phyloP scores from a whole-genome alignment of 53 echinoderm and acorn worm genomes.

The Paracentrotus lividus region DNA sequence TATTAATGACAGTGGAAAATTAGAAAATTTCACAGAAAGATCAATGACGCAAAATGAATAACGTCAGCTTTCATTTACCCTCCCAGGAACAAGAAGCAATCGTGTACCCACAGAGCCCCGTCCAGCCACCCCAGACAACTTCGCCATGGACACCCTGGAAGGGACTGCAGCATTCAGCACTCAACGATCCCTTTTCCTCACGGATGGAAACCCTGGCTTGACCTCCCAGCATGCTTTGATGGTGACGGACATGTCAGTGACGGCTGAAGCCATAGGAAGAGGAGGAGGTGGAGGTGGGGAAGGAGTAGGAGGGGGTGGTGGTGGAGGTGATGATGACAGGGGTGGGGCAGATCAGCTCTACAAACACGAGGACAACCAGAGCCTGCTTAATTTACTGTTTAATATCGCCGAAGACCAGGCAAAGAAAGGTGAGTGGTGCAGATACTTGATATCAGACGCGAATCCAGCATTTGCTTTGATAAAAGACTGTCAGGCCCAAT shows the following conservation, averaged over 20 bases:
- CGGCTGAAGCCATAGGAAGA: constrained; percentile 44
- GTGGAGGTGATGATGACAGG: neutral
- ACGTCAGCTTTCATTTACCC: no score
- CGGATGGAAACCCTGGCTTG: constrained; percentile 21
- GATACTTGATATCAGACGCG: no score
- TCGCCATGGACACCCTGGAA: neutral
- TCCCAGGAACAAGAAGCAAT: neutral
- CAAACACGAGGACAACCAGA: constrained; percentile 79
- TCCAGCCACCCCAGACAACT: neutral
- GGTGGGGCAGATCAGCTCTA: constrained; percentile 40
- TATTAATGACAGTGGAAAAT: no score
- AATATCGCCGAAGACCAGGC: constrained; percentile 97
- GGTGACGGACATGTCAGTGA: constrained; percentile 55
- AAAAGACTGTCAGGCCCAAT: no score
- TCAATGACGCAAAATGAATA: no score
- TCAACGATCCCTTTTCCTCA: constrained; percentile 54
- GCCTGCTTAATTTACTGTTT: constrained; percentile 88
- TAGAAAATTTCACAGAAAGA: no score
- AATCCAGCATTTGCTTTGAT: no score
- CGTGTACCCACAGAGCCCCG: neutral
- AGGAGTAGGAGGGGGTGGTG: constrained; percentile 25
- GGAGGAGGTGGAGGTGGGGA: constrained; percentile 59
- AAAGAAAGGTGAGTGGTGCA: constrained; percentile 84
- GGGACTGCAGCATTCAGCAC: constrained; percentile 47
- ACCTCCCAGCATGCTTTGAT: constrained; percentile 61